These are phyloP conservation scores for Tachystola acroxantha DNA, from an alignment of 2,888 invertebrate species.

Conservation along the genomic window DNA sequence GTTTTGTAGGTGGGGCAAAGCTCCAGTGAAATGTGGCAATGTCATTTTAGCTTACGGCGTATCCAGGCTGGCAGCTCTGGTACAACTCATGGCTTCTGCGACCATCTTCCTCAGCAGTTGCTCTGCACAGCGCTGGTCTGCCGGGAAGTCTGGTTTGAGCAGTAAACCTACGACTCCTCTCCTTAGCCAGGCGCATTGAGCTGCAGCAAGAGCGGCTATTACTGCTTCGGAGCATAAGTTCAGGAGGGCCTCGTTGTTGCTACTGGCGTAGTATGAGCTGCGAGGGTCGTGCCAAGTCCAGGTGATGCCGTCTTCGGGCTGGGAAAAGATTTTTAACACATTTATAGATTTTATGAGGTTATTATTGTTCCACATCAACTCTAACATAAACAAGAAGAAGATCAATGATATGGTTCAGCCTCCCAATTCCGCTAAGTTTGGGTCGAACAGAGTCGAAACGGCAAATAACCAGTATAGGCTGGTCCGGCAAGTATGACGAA, in stretches of 20 bases:
- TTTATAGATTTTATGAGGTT: not conserved
- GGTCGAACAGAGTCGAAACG: too few relatives aligned
- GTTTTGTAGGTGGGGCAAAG: too few relatives aligned
- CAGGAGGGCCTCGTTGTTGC: conserved; percentile 41
- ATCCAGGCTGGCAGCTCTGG: conserved; percentile 39
- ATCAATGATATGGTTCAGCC: too few relatives aligned
- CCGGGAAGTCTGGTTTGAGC: conserved; percentile 44
- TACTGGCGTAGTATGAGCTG: conserved; percentile 38
- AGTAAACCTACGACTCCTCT: conserved; percentile 52
- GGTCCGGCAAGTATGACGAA: too few relatives aligned
- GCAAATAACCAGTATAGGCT: too few relatives aligned
- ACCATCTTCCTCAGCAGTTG: conserved; percentile 45
- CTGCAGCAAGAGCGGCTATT: conserved; percentile 38
- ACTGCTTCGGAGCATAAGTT: conserved; percentile 55
- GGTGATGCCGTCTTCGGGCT: conserved; percentile 27
- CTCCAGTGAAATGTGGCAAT: too few relatives aligned
- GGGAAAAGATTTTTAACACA: conserved; percentile 4
- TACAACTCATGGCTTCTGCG: conserved; percentile 49
- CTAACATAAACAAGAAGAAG: not conserved
- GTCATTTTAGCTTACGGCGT: conserved; percentile 66
- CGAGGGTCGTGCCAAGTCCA: conserved; percentile 52
- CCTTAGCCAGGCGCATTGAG: conserved; percentile 56
- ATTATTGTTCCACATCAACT: not conserved
- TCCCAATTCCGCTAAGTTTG: too few relatives aligned
- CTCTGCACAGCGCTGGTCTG: conserved; percentile 38